Evolutionary conservation across 2,888 invertebrate species (phyloP), one percentile per base, ranked within the genome.

Genomic region (Spialia ferax): DNA sequence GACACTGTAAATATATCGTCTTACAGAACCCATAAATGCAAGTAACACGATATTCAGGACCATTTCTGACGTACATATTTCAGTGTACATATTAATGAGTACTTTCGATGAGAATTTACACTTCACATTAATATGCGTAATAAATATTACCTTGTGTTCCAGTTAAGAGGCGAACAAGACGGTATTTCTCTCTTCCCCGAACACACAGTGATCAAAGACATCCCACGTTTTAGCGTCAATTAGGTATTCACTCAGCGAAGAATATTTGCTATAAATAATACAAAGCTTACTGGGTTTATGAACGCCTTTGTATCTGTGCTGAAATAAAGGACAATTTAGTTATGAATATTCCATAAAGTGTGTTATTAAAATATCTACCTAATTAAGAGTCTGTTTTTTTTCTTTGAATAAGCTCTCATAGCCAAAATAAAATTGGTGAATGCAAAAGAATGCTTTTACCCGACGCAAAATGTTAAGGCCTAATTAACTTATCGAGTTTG

Each of bases 171-270:
- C 42, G 61, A 48, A 67, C 61, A 48, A 60, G 61, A 67, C 55
- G 60, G 67, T 67, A 61, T 61, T 67, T 32, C 61, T 61, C 56
- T 67, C 62, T 77, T 75, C 77, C 71, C 66, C 69, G 74, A 77
- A 77, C 63, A 73, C 68, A 69, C 72, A 74, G 70, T 76, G 76
- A 77, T 77, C 77, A 77, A 77, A 77, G 77, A 72, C 74, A 71
- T 76, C 72, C 76, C 70, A 71, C 70, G 70, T 76, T 75, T 76
- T 74, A 76, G 74, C 68, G 62, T 57, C 68, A 62, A 62, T 68
- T 68, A 68, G 68, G 57, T 63, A 68, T 68, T 68, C 68, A 68
- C 62, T 68, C 57, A 68, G 62, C 57, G 68, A 62, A 57, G 68
- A 57, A 63, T 63, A 63, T 68, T 67, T 61, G 32, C 61, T 67